Evolutionary conservation across 1,140 invertebrate genomes (phyloP).

Genomic region (Tyrophagus putrescentiae): DNA sequence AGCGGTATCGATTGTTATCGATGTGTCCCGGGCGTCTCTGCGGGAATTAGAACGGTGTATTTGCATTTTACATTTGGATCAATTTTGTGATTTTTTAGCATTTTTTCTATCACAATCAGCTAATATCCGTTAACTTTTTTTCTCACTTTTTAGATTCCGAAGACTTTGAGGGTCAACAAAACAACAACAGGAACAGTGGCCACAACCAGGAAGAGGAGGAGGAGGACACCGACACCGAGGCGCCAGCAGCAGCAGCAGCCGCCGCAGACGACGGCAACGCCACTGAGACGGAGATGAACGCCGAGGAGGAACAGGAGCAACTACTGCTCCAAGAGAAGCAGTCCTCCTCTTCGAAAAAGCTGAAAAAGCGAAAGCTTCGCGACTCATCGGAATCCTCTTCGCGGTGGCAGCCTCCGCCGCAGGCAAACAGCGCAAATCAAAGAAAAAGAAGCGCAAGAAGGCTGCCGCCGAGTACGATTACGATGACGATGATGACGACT

Average conservation of each 20-base stretch:
- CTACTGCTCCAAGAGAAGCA: no score
- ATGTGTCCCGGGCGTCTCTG: no score
- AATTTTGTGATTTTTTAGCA: not conserved
- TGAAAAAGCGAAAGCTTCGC: constrained; percentile 63
- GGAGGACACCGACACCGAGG: constrained; percentile 32
- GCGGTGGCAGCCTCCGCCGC: constrained; percentile 63
- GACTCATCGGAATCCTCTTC: constrained; percentile 30
- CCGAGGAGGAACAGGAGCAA: no score
- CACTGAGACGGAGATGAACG: constrained; percentile 24
- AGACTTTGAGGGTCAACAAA: constrained; percentile 25
- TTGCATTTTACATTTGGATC: not conserved
- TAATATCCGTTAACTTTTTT: not conserved
- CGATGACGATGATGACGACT: constrained; percentile 27
- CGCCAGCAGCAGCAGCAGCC: constrained; percentile 5
- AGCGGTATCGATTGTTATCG: constrained; percentile 5
- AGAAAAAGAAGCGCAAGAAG: constrained; percentile 80
- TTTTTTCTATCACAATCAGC: not conserved
- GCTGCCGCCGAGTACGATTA: constrained; percentile 54
- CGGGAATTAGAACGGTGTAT: constrained; percentile 6
- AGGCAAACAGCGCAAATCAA: constrained; percentile 45
- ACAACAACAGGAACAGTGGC: constrained; percentile 34
- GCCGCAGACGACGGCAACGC: constrained; percentile 2
- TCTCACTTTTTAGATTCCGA: constrained; percentile 7
- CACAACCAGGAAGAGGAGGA: constrained; percentile 37
- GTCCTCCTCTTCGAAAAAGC: no score